Base-by-base conservation (phyloP, 2,113 vertebrate species). In the Paradisaea rubra region DNA sequence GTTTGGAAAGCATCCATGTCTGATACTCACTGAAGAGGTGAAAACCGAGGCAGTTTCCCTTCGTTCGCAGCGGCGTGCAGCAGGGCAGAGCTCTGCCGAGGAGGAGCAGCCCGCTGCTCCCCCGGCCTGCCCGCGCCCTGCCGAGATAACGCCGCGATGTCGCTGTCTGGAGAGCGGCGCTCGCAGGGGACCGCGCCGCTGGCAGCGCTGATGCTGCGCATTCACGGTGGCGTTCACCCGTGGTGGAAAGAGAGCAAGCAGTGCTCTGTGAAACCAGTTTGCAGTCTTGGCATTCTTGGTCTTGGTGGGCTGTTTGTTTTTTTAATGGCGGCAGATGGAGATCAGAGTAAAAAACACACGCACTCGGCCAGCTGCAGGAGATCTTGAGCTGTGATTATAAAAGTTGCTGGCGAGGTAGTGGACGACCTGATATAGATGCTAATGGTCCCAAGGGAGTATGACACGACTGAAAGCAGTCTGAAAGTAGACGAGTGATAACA, bases 1-100 rank as follows among this genome's bases (percentile, higher is more conserved):
- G 96, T 97, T 66, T 98, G 98, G 92, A 99, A 98, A 64, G 95
- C 98, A 71, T 99, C 99, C 99, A 99, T 99, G 76, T 49, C 95
- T 80, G 50, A 84, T 80, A 64, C 35, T 81, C 91, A 60, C 52
- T 31, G 4, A 56, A 49, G 76, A 81, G 76, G 60, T 17, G 71
- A 56, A 54, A 85, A 61, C 1, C 13, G 3, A 56, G 53, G 1
- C 3, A 0, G 65, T 61, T 82, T 95, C 11, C 79, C 42, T 31
- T 5, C 13, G 3, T 0, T 12, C 3, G 63, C 11, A 13, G 91
- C 86, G 59, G 44, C 0, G 37, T 6, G 70, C 28, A 13, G 31
- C 30, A 57, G 91, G 86, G 91, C 83, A 94, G 96, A 72, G 96
- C 80, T 76, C 64, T 89, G 28, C 76, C 9, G 53, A 45, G 68